Base-by-base conservation (phyloP, 2,797 vertebrate species). In the Decapterus maruadsi region DNA sequence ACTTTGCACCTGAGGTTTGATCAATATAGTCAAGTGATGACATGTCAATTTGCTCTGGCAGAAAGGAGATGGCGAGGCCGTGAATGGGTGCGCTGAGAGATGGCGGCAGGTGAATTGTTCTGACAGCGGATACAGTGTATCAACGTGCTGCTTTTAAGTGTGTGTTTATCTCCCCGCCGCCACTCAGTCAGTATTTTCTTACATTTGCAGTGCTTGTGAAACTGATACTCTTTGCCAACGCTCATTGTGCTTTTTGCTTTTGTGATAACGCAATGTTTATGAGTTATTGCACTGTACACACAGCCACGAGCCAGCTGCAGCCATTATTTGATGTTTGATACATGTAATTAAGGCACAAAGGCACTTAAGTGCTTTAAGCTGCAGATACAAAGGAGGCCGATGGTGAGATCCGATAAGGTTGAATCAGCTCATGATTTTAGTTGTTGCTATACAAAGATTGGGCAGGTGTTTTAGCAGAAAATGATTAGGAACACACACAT, bases 71-170 rank as follows among this genome's bases (percentile, higher is more conserved):
- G 90, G 86, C 46, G 74, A 61, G 69, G 62, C 50, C 0, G 2
- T 92, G 93, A 96, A 96, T 96, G 94, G 90, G 20, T n/a, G 83
- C 70, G 93, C 83, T 97, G 96, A 97, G 95, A 96, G 96, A 95
- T 74, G 93, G 91, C 92, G 88, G 96, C 97, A 97, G 97, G 97
- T 98, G 97, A 96, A 94, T 94, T 93, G 92, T 93, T 89, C 86
- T 4, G 46, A 75, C 66, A 69, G 91, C 83, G 92, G 94, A 94
- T 94, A 95, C 94, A 94, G 91, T 94, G 94, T 94, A 95, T 94
- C 95, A 94, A 94, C 87, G 84, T 82, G 87, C 61, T 81, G 82
- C 87, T 92, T 92, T 92, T 87, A 93, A 92, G 86, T 85, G 85
- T 75, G 78, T 84, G 87, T 89, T 89, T 87, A 67, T 79, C 73